Base-by-base conservation (phyloP, 2,888 invertebrate species). In the Mesorhabditis belari region DNA sequence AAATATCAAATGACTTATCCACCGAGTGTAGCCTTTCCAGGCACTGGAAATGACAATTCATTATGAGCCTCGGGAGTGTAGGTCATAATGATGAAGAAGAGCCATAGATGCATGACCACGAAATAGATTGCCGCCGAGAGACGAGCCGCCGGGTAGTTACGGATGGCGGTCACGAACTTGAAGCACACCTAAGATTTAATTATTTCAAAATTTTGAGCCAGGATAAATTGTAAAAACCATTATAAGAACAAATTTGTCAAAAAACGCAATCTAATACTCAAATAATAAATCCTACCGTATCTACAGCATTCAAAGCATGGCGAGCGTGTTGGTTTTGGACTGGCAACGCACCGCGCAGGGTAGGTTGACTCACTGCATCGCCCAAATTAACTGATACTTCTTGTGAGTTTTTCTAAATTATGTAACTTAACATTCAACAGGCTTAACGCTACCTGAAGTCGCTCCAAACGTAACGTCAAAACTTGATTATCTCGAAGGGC, bases 401-500 rank as follows among this genome's bases (percentile, higher is more conserved):
- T 0, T 65, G 64, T 6, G 59, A 57, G n/a, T 67, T 60, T 61
- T 67, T 70, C 70, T 70, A 60, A 55, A 69, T 59, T 6, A 24
- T 28, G 12, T 21, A 54, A 5, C 24, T 25, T 12, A 49, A 12
- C n/a, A 50, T 23, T 49, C 12, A 44, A 19, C 21, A 23, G 17
- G 28, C 27, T 54, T 54, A 27, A 24, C 19, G 24, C 17, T 9
- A 69, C 69, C 65, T 68, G 67, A 9, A 69, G 50, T 29, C 90
- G 88, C 81, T 92, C 92, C 74, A 92, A 82, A 80, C 92, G 91
- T 73, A 92, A 85, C 71, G 86, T 86, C 57, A 92, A 83, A 23
- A 91, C 90, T 84, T 91, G 91, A 79, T 90, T 88, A 77, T 92
- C 92, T 0, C 89, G 88, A 59, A 90, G 87, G 50, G 90, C 84